phyloP scores from a whole-genome alignment of 1,140 invertebrate species.

The Drosophila sproati region DNA sequence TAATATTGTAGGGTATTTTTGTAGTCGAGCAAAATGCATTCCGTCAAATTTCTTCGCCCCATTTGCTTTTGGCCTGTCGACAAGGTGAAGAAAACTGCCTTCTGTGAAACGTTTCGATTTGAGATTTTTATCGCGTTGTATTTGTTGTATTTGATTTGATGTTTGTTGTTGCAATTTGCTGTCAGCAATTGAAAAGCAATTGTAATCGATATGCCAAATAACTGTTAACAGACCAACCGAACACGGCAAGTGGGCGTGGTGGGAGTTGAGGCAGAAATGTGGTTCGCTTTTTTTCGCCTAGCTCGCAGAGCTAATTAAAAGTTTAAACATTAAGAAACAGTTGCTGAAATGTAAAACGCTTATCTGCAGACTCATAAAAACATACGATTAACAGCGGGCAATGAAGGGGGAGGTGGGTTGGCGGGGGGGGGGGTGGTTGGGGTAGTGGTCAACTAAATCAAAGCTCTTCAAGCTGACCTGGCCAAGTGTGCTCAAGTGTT shows the following conservation, averaged over 20 bases:
- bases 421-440: no score
- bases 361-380: constrained; percentile 70
- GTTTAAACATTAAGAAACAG: constrained; percentile 56
- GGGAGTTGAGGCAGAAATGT: neutral
- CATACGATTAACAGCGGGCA: neutral
- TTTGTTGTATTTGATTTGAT: constrained; percentile 37
- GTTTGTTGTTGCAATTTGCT: constrained; percentile 61
- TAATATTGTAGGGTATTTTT: constrained; percentile 8
- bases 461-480: constrained; percentile 25
- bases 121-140: constrained; percentile 49
- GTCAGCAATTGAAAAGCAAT: constrained; percentile 58
- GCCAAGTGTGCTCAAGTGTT: constrained; percentile 45
- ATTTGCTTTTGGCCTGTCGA: constrained; percentile 45
- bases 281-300: neutral
- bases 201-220: constrained; percentile 32
- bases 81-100: constrained; percentile 23
- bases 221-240: constrained; percentile 25
- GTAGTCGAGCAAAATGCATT: neutral
- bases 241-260: neutral
- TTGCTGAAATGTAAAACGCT: constrained; percentile 38
- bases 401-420: neutral
- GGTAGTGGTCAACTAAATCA: constrained; percentile 18
- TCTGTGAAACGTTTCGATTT: constrained; percentile 53
- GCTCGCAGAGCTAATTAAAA: constrained; percentile 68
- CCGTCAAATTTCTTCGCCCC: constrained; percentile 1